Conservation (phyloP, 2,797 vertebrate species). For the Argentina silus region DNA sequence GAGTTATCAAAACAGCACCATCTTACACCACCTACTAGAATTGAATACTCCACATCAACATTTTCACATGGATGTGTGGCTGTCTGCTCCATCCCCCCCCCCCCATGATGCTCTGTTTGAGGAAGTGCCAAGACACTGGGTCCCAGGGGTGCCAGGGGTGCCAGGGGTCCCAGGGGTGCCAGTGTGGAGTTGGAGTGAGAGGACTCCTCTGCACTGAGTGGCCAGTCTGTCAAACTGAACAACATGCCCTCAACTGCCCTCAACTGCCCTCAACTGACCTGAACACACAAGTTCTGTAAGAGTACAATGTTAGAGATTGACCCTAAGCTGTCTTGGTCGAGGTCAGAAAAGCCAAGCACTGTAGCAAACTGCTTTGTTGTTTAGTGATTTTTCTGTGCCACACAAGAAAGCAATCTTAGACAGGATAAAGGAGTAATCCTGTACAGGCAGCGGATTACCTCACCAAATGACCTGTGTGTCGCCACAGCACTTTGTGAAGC, state of each 20-base stretch:
- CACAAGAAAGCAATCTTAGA: slow-evolving; percentile 5
- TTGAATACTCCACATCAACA: no score
- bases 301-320: slow-evolving; percentile 15
- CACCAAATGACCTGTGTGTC: slow-evolving; percentile 39
- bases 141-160: slow-evolving; percentile 20
- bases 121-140: slow-evolving; percentile 29
- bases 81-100: slow-evolving; percentile 21
- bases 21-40: no score
- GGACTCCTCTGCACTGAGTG: slow-evolving; percentile 18
- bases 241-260: background rate
- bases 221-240: slow-evolving; percentile 1
- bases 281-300: background rate
- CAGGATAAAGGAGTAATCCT: slow-evolving; percentile 46
- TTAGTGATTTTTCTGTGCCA: slow-evolving; percentile 36
- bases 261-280: no score
- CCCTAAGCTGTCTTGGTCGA: slow-evolving; percentile 24
- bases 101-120: slow-evolving; percentile 29
- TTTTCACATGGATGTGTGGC: slow-evolving; percentile 15
- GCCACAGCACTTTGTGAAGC: slow-evolving; percentile 13
- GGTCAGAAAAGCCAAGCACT: slow-evolving; percentile 31
- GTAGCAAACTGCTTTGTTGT: slow-evolving; percentile 31
- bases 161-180: no score
- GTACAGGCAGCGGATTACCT: slow-evolving; percentile 43
- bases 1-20: no score
- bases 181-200: slow-evolving; percentile 14